These are phyloP conservation scores for Ictidomys tridecemlineatus DNA, from an alignment of 2,113 vertebrate species.

Conservation along the genomic window DNA sequence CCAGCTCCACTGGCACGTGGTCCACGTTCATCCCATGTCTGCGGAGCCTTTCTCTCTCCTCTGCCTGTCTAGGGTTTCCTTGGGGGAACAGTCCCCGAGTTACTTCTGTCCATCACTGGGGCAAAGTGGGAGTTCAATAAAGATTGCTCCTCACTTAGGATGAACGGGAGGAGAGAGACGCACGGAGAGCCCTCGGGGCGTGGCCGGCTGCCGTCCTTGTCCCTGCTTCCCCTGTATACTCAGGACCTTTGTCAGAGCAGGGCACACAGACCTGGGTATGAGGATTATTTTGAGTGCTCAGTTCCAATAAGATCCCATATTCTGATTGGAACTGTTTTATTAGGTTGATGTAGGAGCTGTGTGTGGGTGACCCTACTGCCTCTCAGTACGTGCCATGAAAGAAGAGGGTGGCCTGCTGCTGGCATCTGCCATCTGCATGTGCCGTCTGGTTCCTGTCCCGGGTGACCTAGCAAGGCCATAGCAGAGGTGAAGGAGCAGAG, in stretches of 20 bases:
- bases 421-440: no score
- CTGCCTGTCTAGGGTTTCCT: background rate
- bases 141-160: background rate
- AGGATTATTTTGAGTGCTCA: background rate
- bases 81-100: background rate
- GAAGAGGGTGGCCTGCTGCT: background rate
- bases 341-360: background rate
- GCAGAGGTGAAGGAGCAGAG: no score
- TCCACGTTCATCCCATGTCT: rapidly evolving
- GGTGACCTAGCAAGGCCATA: no score
- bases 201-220: background rate
- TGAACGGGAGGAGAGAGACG: background rate
- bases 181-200: background rate
- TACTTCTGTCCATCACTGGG: background rate
- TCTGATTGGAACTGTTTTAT: background rate
- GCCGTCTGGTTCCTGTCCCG: background rate
- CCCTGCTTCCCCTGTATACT: rapidly evolving
- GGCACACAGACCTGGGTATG: rapidly evolving
- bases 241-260: rapidly evolving
- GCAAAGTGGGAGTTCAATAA: background rate
- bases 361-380: background rate
- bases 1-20: rapidly evolving
- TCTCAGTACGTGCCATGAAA: background rate
- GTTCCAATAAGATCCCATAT: background rate
- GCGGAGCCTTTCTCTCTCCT: background rate